phyloP scores from a whole-genome alignment of 92 coral and sea anemone species.

The Actinostola sp. region DNA sequence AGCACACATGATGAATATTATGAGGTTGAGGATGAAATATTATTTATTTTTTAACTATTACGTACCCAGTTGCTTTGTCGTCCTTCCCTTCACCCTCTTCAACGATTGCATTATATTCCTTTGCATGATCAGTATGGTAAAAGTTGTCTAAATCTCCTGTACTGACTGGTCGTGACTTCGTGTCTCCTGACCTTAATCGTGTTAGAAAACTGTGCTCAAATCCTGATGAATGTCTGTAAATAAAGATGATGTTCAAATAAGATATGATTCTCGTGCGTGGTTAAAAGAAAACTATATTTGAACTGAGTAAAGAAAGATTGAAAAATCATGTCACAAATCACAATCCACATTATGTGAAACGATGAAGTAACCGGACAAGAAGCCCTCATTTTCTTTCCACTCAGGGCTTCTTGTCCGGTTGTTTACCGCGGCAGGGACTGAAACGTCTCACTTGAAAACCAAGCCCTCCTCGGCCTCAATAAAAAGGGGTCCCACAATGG shows the following conservation, averaged over 20 bases:
- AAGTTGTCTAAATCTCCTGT: slow-evolving; percentile 63
- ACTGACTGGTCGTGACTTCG: slow-evolving; percentile 64
- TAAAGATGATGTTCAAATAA: not conserved
- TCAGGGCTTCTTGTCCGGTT: no score
- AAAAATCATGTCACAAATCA: no score
- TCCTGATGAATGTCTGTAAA: slow-evolving; percentile 8
- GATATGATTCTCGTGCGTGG: no score
- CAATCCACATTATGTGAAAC: no score
- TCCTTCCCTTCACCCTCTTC: slow-evolving; percentile 66
- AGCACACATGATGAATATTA: not conserved
- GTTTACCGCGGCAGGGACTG: no score
- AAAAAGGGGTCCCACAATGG: no score
- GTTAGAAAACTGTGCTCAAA: slow-evolving; percentile 27
- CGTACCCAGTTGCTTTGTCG: slow-evolving; percentile 66
- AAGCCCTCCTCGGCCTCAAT: no score
- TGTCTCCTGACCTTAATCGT: slow-evolving; percentile 34
- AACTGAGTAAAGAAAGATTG: no score
- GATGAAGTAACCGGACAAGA: no score
- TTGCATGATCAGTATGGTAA: slow-evolving; percentile 57
- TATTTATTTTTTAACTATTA: slow-evolving; percentile 3
- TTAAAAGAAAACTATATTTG: no score
- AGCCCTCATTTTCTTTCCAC: no score
- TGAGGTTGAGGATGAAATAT: not conserved
- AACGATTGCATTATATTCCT: slow-evolving; percentile 62
- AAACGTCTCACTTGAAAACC: no score